Evolutionary conservation across 1,140 invertebrate species (phyloP).

Genomic region (Pachypeltis micranthus): DNA sequence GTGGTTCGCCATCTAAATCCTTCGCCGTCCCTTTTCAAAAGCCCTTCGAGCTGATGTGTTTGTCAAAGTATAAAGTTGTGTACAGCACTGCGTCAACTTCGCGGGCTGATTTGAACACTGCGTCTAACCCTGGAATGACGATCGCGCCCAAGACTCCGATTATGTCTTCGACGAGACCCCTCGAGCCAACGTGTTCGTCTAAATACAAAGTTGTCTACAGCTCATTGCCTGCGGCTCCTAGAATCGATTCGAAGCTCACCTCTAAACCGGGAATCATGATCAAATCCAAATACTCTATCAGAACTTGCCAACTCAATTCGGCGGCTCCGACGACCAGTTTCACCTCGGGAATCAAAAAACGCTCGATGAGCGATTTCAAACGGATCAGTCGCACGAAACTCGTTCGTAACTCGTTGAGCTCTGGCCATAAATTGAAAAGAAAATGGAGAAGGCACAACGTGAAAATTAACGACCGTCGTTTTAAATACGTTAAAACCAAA

Average conservation of each 20-base stretch:
- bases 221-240: not conserved
- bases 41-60: too few species aligned
- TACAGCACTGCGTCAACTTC: too few species aligned
- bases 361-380: slow-evolving; percentile 10
- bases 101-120: too few species aligned
- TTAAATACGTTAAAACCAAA: too few species aligned
- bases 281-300: not conserved
- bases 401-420: not conserved
- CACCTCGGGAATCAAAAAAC: slow-evolving; percentile 30
- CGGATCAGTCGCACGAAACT: slow-evolving; percentile 2
- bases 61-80: too few species aligned
- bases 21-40: too few species aligned
- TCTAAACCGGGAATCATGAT: not conserved
- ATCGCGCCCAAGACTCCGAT: too few species aligned
- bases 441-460: too few species aligned
- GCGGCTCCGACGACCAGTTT: not conserved
- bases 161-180: too few species aligned
- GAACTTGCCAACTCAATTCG: not conserved
- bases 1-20: too few species aligned
- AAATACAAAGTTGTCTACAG: not conserved
- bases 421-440: too few species aligned
- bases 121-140: not conserved
- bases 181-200: not conserved
- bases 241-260: not conserved
- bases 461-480: too few species aligned